A percentile compares a stretch with the other conserved stretches of the same genome.
These are phyloP conservation scores for Labeo rohita DNA, from an alignment of 2,113 vertebrate species.

Conservation along the genomic window DNA sequence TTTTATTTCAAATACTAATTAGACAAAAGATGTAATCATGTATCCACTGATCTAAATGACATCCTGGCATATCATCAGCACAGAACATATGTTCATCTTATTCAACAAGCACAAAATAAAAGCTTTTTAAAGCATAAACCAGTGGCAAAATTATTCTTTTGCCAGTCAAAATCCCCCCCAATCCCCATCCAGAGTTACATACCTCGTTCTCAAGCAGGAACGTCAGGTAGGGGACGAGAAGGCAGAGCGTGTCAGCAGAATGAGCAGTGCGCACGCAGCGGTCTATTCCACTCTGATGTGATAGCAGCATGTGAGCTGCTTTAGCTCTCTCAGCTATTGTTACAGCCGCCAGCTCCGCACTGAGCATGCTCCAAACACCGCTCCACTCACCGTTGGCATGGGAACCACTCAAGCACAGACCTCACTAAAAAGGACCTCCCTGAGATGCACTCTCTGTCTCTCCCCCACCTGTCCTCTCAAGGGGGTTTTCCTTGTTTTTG, in stretches of 20 bases:
- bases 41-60: background rate
- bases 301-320: constrained; percentile 57
- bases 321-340: constrained; percentile 62
- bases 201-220: constrained; percentile 31
- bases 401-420: constrained; percentile 60
- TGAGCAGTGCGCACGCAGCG: constrained; percentile 19
- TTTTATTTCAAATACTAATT: background rate
- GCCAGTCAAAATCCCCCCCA: constrained; percentile 36
- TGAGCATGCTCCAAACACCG: constrained; percentile 59
- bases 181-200: constrained; percentile 26
- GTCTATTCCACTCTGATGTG: constrained; percentile 52
- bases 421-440: constrained; percentile 55
- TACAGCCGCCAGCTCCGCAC: constrained; percentile 55
- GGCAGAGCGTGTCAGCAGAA: constrained; percentile 23
- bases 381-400: constrained; percentile 53
- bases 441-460: constrained; percentile 30
- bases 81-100: background rate
- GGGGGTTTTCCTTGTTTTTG: constrained; percentile 51
- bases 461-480: constrained; percentile 45
- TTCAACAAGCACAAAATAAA: constrained; percentile 20
- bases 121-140: constrained; percentile 10
- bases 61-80: background rate
- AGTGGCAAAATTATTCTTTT: background rate
- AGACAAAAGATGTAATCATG: background rate
- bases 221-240: constrained; percentile 20